Conservation (phyloP, 1,140 invertebrate species). For the Scaptomyza graminum region DNA sequence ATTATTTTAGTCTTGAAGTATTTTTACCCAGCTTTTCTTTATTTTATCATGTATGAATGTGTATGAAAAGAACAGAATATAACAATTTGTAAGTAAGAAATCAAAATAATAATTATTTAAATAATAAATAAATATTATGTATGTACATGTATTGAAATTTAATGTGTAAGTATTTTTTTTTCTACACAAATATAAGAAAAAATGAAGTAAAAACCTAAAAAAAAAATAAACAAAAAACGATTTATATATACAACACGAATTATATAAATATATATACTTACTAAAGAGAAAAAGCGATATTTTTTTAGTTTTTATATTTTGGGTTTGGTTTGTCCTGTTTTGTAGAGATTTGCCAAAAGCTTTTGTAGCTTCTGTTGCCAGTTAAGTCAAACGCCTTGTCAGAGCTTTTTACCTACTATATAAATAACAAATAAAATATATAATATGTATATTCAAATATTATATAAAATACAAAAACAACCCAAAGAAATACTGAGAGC, state of each 20-base stretch:
- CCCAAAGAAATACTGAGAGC: slow-evolving; percentile 15
- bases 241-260: slow-evolving; percentile 29
- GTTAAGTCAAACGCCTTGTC: slow-evolving; percentile 72
- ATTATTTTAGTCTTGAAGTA: slow-evolving; percentile 15
- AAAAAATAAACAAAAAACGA: slow-evolving; percentile 36
- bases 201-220: slow-evolving; percentile 39
- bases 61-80: slow-evolving; percentile 58
- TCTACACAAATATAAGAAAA: slow-evolving; percentile 64
- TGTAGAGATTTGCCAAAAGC: slow-evolving; percentile 59
- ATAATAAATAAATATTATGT: slow-evolving; percentile 58
- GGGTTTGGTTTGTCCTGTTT: slow-evolving; percentile 21
- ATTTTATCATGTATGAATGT: slow-evolving; percentile 52
- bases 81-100: slow-evolving; percentile 64
- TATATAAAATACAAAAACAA: slow-evolving; percentile 28
- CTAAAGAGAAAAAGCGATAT: not conserved
- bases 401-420: slow-evolving; percentile 70
- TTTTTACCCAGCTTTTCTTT: slow-evolving; percentile 17
- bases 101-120: slow-evolving; percentile 49
- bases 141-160: slow-evolving; percentile 47
- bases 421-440: slow-evolving; percentile 21
- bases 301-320: slow-evolving; percentile 1
- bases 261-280: slow-evolving; percentile 10
- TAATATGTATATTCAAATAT: slow-evolving; percentile 40
- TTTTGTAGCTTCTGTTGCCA: slow-evolving; percentile 76
- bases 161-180: slow-evolving; percentile 65